Evolutionary conservation across 2,888 invertebrate species (phyloP).

Genomic region (Phalangium opilio): DNA sequence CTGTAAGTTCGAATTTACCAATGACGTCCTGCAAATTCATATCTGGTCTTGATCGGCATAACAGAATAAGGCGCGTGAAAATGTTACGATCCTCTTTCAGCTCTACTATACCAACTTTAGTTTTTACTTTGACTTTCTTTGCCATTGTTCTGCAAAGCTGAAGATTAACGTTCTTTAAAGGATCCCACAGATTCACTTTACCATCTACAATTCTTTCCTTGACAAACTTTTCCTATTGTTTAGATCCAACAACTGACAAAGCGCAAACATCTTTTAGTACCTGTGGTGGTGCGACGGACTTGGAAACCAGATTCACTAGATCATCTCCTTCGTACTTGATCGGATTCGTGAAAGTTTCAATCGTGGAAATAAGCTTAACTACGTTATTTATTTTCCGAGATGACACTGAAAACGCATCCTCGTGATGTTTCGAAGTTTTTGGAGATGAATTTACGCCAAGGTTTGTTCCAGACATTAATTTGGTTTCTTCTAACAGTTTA

Average conservation of each 20-base stretch:
- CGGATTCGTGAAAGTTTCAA: too few relatives aligned
- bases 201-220: not conserved
- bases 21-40: not conserved
- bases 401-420: too few relatives aligned
- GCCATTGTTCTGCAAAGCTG: not conserved
- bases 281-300: not conserved
- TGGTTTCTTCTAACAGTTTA: too few relatives aligned
- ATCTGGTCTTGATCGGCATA: not conserved
- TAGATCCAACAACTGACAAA: not conserved
- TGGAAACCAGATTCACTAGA: not conserved
- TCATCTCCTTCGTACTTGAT: not conserved
- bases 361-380: too few relatives aligned
- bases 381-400: too few relatives aligned
- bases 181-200: not conserved
- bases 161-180: not conserved
- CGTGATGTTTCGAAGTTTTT: too few relatives aligned
- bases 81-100: not conserved
- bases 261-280: not conserved
- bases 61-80: not conserved
- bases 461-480: too few relatives aligned
- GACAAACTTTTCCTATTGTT: not conserved
- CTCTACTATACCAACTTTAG: not conserved
- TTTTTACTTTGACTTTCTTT: not conserved
- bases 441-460: too few relatives aligned
- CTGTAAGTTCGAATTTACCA: not conserved